Percentiles rank a stretch among this genome's conserved stretches.
phyloP scores from a whole-genome alignment of 2,797 vertebrate species.

The Leptodactylus fallax region DNA sequence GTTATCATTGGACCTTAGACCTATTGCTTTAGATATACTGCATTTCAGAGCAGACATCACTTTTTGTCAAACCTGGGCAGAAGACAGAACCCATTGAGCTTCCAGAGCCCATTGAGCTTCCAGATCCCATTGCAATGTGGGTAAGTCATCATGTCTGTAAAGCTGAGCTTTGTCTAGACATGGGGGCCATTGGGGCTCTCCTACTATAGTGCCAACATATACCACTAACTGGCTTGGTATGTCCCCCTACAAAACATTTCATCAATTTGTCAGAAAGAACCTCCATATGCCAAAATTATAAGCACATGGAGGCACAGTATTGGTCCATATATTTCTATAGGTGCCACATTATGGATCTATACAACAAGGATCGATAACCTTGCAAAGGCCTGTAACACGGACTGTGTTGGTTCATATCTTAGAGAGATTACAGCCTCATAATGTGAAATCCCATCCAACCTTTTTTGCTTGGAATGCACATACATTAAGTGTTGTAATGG shows the following conservation, averaged over 20 bases:
- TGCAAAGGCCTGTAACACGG: neutral
- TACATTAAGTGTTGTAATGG: constrained; percentile 5
- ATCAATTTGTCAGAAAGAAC: neutral
- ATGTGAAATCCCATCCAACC: neutral
- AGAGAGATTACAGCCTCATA: neutral
- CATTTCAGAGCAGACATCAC: too few relatives aligned
- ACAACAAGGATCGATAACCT: neutral
- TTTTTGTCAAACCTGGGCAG: too few relatives aligned
- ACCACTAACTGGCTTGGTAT: neutral
- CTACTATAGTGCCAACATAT: neutral
- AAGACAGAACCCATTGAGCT: too few relatives aligned
- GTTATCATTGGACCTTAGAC: too few relatives aligned
- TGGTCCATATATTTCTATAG: neutral
- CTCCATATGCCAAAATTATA: neutral
- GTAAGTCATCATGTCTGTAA: neutral
- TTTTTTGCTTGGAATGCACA: constrained; percentile 29
- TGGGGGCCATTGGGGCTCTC: too few relatives aligned
- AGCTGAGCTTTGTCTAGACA: neutral
- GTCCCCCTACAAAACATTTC: neutral
- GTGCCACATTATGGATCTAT: neutral
- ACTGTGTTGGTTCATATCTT: neutral
- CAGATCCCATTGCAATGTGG: neutral
- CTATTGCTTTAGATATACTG: too few relatives aligned
- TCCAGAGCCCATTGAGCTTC: too few relatives aligned
- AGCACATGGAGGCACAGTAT: neutral